These are phyloP conservation scores for Gyrodactylus salaris DNA, from an alignment of 1,140 invertebrate genomes.

Conservation along the genomic window DNA sequence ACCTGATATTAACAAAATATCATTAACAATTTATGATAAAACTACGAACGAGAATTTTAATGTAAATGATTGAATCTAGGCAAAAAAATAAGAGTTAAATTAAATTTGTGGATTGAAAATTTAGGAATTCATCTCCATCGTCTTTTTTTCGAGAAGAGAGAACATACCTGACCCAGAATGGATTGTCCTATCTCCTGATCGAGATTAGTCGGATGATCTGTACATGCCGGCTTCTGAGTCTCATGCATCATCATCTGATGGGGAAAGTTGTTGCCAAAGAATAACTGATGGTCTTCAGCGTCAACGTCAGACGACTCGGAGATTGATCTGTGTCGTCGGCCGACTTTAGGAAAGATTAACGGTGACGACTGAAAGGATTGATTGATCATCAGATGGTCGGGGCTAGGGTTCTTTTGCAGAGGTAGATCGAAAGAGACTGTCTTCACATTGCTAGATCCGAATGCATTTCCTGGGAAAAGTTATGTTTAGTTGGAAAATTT, in stretches of 20 bases:
- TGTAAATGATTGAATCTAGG: too few species aligned
- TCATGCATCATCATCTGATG: background rate
- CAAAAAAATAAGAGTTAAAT: too few species aligned
- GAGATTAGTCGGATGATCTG: conserved; percentile 1
- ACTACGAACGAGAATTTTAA: too few species aligned
- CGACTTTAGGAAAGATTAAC: background rate
- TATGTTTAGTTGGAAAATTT: too few species aligned
- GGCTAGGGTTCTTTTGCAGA: background rate
- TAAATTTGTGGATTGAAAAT: too few species aligned
- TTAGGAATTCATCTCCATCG: background rate
- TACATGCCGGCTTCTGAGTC: conserved; percentile 1
- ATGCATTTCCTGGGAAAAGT: too few species aligned
- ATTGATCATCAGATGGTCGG: background rate
- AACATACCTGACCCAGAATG: conserved; percentile 20
- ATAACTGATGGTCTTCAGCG: background rate
- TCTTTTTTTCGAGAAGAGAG: background rate
- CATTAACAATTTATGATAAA: too few species aligned
- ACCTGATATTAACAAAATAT: too few species aligned
- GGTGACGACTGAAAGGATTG: background rate
- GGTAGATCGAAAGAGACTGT: too few species aligned
- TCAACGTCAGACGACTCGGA: conserved; percentile 1
- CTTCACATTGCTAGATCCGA: too few species aligned
- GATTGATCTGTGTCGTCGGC: background rate
- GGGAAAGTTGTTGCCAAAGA: background rate
- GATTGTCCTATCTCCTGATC: conserved; percentile 14